Conservation (phyloP, 2,797 vertebrate species). For the Odontamblyopus lacepedii region DNA sequence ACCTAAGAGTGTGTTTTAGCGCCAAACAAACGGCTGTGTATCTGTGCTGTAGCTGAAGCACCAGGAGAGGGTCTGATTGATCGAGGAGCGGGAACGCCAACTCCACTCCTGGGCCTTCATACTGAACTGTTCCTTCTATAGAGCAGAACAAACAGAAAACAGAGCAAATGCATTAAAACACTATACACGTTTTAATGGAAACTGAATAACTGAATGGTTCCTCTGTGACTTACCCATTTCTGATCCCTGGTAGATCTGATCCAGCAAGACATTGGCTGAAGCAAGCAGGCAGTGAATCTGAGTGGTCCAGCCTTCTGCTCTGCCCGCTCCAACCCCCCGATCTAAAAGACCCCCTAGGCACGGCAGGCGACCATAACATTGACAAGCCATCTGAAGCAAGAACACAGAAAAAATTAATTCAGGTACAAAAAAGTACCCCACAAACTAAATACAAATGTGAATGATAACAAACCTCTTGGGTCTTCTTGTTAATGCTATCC, state of each 20-base stretch:
- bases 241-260: constrained; percentile 81
- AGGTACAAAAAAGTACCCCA: not conserved
- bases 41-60: constrained; percentile 82
- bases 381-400: constrained; percentile 81
- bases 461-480: constrained; percentile 79
- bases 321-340: constrained; percentile 72
- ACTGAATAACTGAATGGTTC: not conserved
- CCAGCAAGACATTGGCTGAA: constrained; percentile 80
- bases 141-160: not conserved
- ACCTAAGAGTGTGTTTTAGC: constrained; percentile 80
- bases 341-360: constrained; percentile 85
- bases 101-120: constrained; percentile 84
- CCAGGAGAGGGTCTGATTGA: constrained; percentile 73
- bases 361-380: constrained; percentile 85
- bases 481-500: constrained; percentile 81
- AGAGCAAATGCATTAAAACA: not conserved
- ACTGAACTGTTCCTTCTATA: constrained; percentile 80
- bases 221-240: constrained; percentile 76
- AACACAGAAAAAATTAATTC: not conserved
- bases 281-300: constrained; percentile 86
- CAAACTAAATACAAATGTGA: not conserved
- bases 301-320: constrained; percentile 87
- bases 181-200: not conserved
- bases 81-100: constrained; percentile 75
- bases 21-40: constrained; percentile 82